Conservation (phyloP, 2,797 vertebrate genomes). For the Scarus forsteni region DNA sequence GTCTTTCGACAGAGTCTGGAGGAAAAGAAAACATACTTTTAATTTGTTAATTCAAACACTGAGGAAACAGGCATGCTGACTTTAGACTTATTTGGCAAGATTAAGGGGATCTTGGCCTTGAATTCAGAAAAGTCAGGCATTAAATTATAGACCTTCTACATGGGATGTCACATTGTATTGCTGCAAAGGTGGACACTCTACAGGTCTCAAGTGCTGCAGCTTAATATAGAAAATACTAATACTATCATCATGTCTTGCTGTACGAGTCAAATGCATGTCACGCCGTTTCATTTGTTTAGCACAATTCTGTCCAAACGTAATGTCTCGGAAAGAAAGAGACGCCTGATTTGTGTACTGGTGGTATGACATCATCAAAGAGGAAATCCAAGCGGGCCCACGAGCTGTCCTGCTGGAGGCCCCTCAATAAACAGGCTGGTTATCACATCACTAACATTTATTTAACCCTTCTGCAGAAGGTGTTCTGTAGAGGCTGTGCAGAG, state of each 20-base stretch:
- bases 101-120: constrained; percentile 18
- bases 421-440: constrained; percentile 98
- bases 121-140: constrained; percentile 20
- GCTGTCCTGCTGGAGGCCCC: constrained; percentile 77
- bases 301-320: not conserved
- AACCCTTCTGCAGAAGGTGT: constrained; percentile 93
- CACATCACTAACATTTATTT: constrained; percentile 99
- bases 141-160: constrained; percentile 12
- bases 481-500: constrained; percentile 70
- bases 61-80: constrained; percentile 21
- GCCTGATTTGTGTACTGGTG: constrained; percentile 37
- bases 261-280: not conserved
- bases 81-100: constrained; percentile 23
- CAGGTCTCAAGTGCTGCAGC: not conserved
- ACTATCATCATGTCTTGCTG: not conserved
- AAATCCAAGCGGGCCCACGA: constrained; percentile 84
- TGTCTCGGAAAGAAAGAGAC: constrained; percentile 4
- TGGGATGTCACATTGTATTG: constrained; percentile 8
- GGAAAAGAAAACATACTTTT: constrained; percentile 29
- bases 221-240: not conserved
- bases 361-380: constrained; percentile 75
- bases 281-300: not conserved
- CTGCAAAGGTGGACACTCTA: constrained; percentile 7
- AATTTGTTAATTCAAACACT: constrained; percentile 44
- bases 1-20: constrained; percentile 32